Evolutionary conservation across 2,113 vertebrate species (phyloP).

Genomic region (Cochlearius cochlearius): DNA sequence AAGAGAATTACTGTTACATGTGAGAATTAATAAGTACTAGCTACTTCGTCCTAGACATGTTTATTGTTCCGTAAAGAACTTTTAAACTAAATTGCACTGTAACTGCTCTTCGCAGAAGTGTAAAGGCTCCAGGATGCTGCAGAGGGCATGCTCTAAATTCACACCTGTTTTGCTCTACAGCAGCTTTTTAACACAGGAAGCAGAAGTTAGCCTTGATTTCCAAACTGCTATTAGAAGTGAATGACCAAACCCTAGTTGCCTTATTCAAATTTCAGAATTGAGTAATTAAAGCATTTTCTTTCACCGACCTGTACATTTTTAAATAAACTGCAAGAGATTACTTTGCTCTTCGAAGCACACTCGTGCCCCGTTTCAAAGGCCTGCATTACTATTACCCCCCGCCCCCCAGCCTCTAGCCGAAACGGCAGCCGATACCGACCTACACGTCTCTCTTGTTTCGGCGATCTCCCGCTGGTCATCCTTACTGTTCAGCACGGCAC

Average conservation of each 20-base stretch:
- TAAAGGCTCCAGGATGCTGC: background rate
- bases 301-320: fast-evolving
- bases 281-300: too few species aligned
- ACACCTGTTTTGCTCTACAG: background rate
- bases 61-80: background rate
- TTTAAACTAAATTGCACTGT: background rate
- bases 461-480: slow-evolving; percentile 96
- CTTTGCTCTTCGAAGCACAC: fast-evolving
- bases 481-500: slow-evolving; percentile 93
- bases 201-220: background rate
- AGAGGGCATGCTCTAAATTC: fast-evolving
- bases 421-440: slow-evolving; percentile 58
- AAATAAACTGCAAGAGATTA: fast-evolving
- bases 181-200: background rate
- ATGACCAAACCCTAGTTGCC: background rate
- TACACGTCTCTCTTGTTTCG: slow-evolving; percentile 89
- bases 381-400: fast-evolving
- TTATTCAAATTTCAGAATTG: too few species aligned
- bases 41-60: background rate
- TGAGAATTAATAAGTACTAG: background rate
- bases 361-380: fast-evolving
- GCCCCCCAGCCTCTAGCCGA: background rate
- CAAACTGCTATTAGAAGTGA: background rate
- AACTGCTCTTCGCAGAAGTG: background rate
- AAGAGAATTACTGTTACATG: background rate